These are phyloP conservation scores for Limnephilus lunatus DNA, from an alignment of 2,888 invertebrate genomes.

Conservation along the genomic window DNA sequence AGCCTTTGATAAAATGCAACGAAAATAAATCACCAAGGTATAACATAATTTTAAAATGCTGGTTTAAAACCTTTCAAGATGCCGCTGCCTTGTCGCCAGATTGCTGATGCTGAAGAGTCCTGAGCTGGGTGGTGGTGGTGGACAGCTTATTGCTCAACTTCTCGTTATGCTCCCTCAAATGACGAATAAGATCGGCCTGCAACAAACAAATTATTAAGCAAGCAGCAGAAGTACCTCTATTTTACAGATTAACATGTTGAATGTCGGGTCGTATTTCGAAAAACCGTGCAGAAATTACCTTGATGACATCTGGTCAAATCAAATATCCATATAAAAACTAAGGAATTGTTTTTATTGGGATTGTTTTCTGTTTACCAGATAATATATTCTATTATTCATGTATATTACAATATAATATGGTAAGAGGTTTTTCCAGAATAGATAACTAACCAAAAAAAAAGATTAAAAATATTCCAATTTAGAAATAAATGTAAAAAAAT, in stretches of 20 bases:
- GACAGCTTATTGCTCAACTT: conserved; percentile 82
- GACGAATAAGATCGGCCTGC: conserved; percentile 82
- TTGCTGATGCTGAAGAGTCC: conserved; percentile 66
- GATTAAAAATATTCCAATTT: too few relatives aligned
- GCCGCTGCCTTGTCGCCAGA: conserved; percentile 49
- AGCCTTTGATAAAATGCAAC: conserved; percentile 2
- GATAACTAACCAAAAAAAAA: too few relatives aligned
- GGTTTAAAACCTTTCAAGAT: background rate
- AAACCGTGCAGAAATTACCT: too few relatives aligned
- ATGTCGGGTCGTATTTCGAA: too few relatives aligned
- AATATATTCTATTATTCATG: too few relatives aligned
- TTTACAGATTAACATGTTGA: background rate
- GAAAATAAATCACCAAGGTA: conserved; percentile 5
- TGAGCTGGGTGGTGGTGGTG: conserved; percentile 77
- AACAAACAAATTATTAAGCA: conserved; percentile 19
- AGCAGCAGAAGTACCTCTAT: background rate
- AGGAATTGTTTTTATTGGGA: too few relatives aligned
- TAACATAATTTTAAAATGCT: background rate
- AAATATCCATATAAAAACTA: too few relatives aligned
- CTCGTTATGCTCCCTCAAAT: conserved; percentile 82
- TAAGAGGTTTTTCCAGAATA: too few relatives aligned
- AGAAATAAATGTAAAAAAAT: too few relatives aligned
- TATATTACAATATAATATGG: too few relatives aligned
- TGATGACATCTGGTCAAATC: too few relatives aligned
- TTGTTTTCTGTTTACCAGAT: too few relatives aligned